Conservation (phyloP, 2,797 vertebrate genomes). For the Miichthys miiuy region DNA sequence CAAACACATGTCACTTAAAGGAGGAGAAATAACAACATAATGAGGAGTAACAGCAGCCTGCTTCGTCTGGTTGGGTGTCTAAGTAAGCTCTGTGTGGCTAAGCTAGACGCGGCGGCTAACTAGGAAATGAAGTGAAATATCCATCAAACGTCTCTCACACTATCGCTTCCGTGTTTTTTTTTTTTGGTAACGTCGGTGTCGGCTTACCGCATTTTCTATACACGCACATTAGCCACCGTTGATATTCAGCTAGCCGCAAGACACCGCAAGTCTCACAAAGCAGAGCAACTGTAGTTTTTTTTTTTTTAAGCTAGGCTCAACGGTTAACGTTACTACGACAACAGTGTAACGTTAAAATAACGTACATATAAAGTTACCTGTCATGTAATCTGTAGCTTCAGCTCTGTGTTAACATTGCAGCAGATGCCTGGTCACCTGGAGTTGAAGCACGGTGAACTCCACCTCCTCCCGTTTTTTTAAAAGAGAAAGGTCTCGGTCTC, state of each 20-base stretch:
- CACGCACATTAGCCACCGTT: slow-evolving; percentile 10
- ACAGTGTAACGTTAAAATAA: background rate
- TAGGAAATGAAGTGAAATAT: slow-evolving; percentile 34
- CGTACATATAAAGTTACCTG: slow-evolving; percentile 66
- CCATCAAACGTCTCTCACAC: background rate
- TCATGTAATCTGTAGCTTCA: slow-evolving; percentile 68
- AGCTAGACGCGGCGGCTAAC: slow-evolving; percentile 55
- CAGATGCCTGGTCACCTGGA: slow-evolving; percentile 48
- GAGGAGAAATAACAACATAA: slow-evolving; percentile 12
- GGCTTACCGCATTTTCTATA: background rate
- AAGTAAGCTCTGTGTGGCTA: slow-evolving; percentile 44
- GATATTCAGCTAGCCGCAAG: slow-evolving; percentile 44
- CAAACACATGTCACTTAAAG: background rate
- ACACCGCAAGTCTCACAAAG: slow-evolving; percentile 2
- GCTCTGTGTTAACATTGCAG: slow-evolving; percentile 70
- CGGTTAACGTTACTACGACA: background rate
- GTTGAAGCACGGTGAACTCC: slow-evolving; percentile 47
- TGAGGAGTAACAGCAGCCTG: slow-evolving; percentile 35
- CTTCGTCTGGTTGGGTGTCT: slow-evolving; percentile 14
- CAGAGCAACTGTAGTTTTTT: slow-evolving; percentile 17
- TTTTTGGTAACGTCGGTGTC: background rate
- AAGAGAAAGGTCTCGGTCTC: slow-evolving; percentile 27
- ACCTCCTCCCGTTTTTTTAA: slow-evolving; percentile 10
- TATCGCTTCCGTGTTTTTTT: background rate
- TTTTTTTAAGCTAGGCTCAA: slow-evolving; percentile 20